phyloP scores from a whole-genome alignment of 2,888 invertebrate species.

The Ernsta delagoae region DNA sequence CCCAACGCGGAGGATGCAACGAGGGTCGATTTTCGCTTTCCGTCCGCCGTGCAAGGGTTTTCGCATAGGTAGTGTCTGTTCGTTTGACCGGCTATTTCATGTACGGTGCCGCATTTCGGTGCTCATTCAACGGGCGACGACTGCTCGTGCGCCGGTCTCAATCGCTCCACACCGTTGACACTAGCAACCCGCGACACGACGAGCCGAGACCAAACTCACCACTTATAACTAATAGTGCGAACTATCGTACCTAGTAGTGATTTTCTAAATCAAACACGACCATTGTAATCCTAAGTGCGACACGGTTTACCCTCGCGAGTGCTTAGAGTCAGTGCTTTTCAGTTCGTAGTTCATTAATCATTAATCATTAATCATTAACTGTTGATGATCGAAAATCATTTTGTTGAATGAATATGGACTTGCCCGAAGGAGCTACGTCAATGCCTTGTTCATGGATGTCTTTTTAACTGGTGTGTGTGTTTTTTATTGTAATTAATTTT shows the following conservation, averaged over 20 bases:
- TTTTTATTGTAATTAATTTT: constrained; percentile 43
- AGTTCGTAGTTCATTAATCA: constrained; percentile 45
- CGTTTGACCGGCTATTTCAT: constrained; percentile 81
- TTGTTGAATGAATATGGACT: constrained; percentile 80
- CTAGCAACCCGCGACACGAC: constrained; percentile 37
- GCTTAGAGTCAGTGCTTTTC: constrained; percentile 62
- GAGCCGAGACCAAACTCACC: constrained; percentile 15
- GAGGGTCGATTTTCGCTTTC: constrained; percentile 68
- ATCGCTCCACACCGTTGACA: constrained; percentile 64
- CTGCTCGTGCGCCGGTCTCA: constrained; percentile 80
- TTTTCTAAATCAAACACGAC: constrained; percentile 47
- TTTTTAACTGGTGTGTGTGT: constrained; percentile 81
- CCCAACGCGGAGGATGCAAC: constrained; percentile 52
- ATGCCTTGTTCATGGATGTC: constrained; percentile 85
- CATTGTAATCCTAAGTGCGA: constrained; percentile 38
- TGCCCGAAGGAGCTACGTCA: constrained; percentile 79
- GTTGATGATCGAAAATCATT: constrained; percentile 59
- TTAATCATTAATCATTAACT: constrained; percentile 39
- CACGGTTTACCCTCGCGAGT: constrained; percentile 47
- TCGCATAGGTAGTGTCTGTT: constrained; percentile 70
- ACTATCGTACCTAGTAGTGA: constrained; percentile 50
- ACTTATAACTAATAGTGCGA: constrained; percentile 48
- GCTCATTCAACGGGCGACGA: constrained; percentile 83
- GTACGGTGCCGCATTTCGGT: constrained; percentile 82
- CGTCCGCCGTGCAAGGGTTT: constrained; percentile 77